Base-by-base conservation (phyloP, 2,113 vertebrate genomes). In the Nematolebias whitei region DNA sequence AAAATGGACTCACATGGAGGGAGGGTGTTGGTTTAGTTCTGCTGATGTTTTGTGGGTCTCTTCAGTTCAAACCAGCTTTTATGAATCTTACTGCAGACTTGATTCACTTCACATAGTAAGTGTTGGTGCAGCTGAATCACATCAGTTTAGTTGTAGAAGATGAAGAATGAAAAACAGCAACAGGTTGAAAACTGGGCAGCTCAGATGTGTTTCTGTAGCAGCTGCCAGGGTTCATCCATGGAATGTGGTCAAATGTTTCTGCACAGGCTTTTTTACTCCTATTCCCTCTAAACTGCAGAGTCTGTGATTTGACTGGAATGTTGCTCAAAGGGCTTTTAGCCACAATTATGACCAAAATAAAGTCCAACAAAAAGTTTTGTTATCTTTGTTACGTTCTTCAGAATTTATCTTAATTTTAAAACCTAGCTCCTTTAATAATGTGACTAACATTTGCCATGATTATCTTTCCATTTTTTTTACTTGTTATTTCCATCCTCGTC, bases 141-240 rank as follows among this genome's bases (percentile, higher is more conserved):
- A 40, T 68, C 29, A 24, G 56, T 40, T 48, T 64, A n/a, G 4
- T 49, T 11, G 57, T 60, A 39, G 12, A 39, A 20, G 15, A 35
- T 8, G 32, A 35, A 10, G 32, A 6, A 35, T 29, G 9, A 35
- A 10, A 35, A 35, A 35, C 32, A 35, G 5, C 5, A 35, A 35
- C 32, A 35, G 3, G 26, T 29, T 4, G 10, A 29, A 3, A 29
- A 3, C 26, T 4, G 26, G 7, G 10, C 32, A 35, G 5, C 32
- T 35, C 32, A 5, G 26, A 29, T 7, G 26, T 35, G 32, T 10
- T 35, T 8, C 5, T 35, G 26, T 4, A 29, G n/a, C n/a, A n/a
- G 26, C 26, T 29, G 3, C 32, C 32, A 10, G 32, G 32, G 5
- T 35, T 35, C 5, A 8, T 35, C 9, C 32, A 35, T 1, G 32